phyloP scores from a whole-genome alignment of 2,888 invertebrate genomes.

The Scrobipalpa costella region DNA sequence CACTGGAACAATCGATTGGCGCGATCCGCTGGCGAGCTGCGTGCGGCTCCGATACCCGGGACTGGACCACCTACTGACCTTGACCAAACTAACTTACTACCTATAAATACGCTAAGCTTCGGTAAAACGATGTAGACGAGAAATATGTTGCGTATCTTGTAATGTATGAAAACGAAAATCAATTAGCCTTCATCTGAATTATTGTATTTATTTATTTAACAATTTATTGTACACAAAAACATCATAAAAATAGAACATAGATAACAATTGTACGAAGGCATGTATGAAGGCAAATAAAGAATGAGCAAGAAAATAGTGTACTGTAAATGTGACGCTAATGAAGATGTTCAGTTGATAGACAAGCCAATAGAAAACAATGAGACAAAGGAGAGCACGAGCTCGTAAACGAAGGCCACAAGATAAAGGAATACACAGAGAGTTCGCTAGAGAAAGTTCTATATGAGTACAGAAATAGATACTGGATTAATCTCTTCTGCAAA shows the following conservation, averaged over 20 bases:
- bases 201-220: too few species aligned
- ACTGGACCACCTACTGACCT: conserved; percentile 45
- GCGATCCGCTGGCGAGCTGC: conserved; percentile 50
- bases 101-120: conserved; percentile 30
- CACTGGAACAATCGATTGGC: conserved; percentile 70
- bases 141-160: not conserved
- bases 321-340: not conserved
- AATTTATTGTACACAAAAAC: too few species aligned
- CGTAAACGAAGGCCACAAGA: conserved; percentile 14
- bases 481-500: conserved; percentile 43
- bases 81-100: conserved; percentile 44
- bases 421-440: not conserved
- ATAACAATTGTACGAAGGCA: too few species aligned
- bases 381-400: conserved; percentile 29
- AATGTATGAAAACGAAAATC: not conserved
- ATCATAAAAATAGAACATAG: too few species aligned
- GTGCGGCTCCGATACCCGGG: conserved; percentile 46
- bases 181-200: not conserved
- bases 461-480: conserved; percentile 23
- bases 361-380: conserved; percentile 24
- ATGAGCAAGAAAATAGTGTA: not conserved
- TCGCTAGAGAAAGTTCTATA: conserved; percentile 3
- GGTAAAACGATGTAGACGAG: not conserved
- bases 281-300: too few species aligned
- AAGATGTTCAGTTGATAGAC: conserved; percentile 1